Evolutionary conservation across 2,888 invertebrate genomes (phyloP).

Genomic region (Diplolepis rosae): DNA sequence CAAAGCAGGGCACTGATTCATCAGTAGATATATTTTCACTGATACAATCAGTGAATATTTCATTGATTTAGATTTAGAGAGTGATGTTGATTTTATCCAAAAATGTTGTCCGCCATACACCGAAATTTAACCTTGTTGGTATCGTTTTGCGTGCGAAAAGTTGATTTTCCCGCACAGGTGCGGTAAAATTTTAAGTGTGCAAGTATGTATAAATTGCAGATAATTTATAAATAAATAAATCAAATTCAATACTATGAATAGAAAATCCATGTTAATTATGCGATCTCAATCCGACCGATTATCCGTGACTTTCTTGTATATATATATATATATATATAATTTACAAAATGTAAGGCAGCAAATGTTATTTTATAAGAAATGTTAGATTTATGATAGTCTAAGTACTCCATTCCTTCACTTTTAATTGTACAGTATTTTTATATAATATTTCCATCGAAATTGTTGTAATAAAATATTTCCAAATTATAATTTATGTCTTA

Average conservation of each 20-base stretch:
- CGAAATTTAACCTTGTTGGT: too few relatives aligned
- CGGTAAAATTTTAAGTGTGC: too few relatives aligned
- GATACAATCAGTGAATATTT: too few relatives aligned
- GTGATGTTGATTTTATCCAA: too few relatives aligned
- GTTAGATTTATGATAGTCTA: neutral
- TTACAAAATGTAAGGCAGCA: too few relatives aligned
- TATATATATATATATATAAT: neutral
- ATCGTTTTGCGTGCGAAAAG: too few relatives aligned
- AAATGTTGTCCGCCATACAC: too few relatives aligned
- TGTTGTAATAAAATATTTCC: constrained; percentile 1
- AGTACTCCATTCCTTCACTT: constrained; percentile 27
- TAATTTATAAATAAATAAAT: neutral
- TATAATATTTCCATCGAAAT: constrained; percentile 6
- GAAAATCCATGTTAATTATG: neutral
- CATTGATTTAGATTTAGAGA: too few relatives aligned
- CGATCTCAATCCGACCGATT: neutral
- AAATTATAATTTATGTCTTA: neutral
- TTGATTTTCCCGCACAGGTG: too few relatives aligned
- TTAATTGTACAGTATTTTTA: constrained; percentile 25
- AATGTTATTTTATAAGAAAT: neutral
- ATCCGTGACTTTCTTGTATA: constrained; percentile 11
- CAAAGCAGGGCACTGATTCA: too few relatives aligned
- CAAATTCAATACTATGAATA: neutral
- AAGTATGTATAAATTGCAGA: too few relatives aligned
- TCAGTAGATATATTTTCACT: too few relatives aligned